phyloP scores from a whole-genome alignment of 2,113 vertebrate species.

The Scomber japonicus region DNA sequence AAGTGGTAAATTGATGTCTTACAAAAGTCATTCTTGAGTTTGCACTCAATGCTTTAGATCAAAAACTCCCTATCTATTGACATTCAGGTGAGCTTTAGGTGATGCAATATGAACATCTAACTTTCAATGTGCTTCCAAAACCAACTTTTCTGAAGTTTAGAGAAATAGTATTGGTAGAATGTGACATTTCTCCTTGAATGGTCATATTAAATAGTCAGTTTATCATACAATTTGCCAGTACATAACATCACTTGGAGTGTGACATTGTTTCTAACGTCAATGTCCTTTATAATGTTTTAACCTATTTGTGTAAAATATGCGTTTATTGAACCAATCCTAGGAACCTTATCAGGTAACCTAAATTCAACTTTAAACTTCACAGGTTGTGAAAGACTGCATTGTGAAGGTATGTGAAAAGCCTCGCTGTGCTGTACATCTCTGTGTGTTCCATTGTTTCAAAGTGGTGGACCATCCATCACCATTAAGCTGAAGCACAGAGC shows the following conservation, averaged over 20 bases:
- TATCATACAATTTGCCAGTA: too few species aligned
- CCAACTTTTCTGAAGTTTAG: too few species aligned
- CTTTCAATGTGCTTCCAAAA: neutral
- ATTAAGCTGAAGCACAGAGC: slow-evolving; percentile 72
- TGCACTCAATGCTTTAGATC: neutral
- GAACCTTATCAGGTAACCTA: slow-evolving; percentile 15
- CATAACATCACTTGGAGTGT: too few species aligned
- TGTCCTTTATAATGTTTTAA: neutral
- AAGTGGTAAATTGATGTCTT: neutral
- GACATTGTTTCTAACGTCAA: too few species aligned
- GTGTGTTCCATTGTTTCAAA: slow-evolving; percentile 77
- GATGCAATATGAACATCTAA: slow-evolving; percentile 35
- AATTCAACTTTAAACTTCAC: neutral
- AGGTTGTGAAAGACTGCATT: slow-evolving; percentile 18
- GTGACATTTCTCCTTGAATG: neutral
- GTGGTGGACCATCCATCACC: slow-evolving; percentile 78
- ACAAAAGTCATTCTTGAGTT: slow-evolving; percentile 12
- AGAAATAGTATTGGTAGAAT: neutral
- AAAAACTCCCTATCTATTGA: slow-evolving; percentile 4
- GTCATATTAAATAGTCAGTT: too few species aligned
- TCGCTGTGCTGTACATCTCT: slow-evolving; percentile 45
- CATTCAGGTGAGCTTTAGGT: slow-evolving; percentile 24
- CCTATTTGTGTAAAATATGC: neutral
- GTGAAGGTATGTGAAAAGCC: neutral
- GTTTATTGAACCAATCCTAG: neutral